Percentiles rank a stretch among this genome's conserved stretches.
These are phyloP conservation scores for Phyllotis vaccarum DNA, from an alignment of 2,797 vertebrate species.

Conservation along the genomic window DNA sequence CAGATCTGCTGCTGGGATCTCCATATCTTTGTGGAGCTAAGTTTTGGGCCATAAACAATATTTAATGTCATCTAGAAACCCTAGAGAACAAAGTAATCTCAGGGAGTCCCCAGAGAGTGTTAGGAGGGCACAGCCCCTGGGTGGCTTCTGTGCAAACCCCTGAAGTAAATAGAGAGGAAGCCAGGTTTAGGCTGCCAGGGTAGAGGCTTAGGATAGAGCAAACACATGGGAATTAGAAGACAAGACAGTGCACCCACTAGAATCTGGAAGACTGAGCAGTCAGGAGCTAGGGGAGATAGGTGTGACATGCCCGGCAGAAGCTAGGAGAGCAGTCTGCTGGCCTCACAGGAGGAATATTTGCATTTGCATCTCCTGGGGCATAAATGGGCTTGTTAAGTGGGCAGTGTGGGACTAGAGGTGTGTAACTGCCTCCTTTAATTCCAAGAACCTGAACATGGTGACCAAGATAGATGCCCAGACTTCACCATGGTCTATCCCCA, in stretches of 20 bases:
- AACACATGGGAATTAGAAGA: background rate
- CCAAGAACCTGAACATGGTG: fast-evolving
- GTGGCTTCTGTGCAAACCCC: background rate
- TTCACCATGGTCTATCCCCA: fast-evolving
- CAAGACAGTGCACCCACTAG: background rate
- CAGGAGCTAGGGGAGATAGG: background rate
- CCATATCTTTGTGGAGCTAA: background rate
- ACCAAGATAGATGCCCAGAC: background rate
- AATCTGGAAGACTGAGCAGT: background rate
- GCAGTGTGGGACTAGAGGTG: background rate
- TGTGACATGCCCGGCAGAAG: fast-evolving
- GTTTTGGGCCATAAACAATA: background rate
- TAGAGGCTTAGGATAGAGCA: too few relatives aligned
- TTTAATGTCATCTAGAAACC: background rate
- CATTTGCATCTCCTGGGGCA: background rate
- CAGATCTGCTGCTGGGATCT: background rate
- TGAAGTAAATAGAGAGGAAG: background rate
- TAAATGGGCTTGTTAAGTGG: fast-evolving
- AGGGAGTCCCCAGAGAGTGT: background rate
- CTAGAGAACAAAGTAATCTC: background rate
- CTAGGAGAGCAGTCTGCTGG: background rate
- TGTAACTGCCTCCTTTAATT: background rate
- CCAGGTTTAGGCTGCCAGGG: background rate
- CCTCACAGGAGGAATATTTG: background rate
- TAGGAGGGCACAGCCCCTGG: background rate